Base-by-base conservation (phyloP, 1,140 invertebrate species). In the Drosophila obscura region DNA sequence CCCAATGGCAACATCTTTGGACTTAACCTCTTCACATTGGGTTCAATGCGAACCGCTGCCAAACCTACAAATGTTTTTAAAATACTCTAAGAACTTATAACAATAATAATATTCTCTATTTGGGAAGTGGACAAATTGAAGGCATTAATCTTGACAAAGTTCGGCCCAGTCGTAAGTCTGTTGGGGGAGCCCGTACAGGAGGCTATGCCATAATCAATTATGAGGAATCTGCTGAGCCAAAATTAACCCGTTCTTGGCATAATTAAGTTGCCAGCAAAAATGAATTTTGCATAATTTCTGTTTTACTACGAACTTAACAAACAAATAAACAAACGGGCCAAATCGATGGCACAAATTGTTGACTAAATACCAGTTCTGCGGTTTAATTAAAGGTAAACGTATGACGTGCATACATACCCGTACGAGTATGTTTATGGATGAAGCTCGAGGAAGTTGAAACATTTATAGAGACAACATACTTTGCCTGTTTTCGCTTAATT, bases 41-140 rank as follows among this genome's bases (percentile, higher is more conserved):
- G 82, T 87, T 87, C 82, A 87, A 82, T 87, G 82, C 60, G 51
- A 88, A 88, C 80, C 69, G 62, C 80, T 83, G 80, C 76, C 67
- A 69, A 71, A 71, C 61, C 60, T 60, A 75, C 62, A 75, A 75
- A 75, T 75, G 55, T 71, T 71, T 69, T 19, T 1, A 19, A 69
- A 69, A 69, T 58, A 50, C 45, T 24, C 2, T 0, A 2, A 24
- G 44, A 66, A 66, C 63, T 44, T 49, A 66, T 55, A 43, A 43
- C 60, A 24, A 72, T 24, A 24, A 24, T 24, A 3, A 3, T 24
- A 1, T 2, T 59, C 44, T 50, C 26, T 26, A 28, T 52, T 50
- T 31, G 46, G 45, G 39, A 73, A 57, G 39, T 79, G 64, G 80
- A 88, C 82, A 88, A 87, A 88, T 87, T 76, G 74, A 49, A 48